Percentiles rank a stretch among this genome's conserved stretches.
Conservation (phyloP, 2,888 invertebrate species). For the Dastarcus helophoroides region DNA sequence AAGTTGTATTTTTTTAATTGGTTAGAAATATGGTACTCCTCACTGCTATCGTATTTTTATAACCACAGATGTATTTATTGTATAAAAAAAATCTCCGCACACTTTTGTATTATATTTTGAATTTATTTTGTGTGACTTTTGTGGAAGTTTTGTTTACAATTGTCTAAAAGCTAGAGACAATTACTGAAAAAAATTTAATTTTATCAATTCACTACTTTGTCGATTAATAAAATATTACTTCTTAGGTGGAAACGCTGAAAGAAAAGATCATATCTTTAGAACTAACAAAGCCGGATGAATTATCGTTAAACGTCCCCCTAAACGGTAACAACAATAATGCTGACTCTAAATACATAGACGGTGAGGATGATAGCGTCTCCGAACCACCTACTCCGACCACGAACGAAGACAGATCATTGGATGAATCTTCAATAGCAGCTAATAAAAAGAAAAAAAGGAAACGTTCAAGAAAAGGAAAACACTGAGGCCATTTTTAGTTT, state of each 20-base stretch:
- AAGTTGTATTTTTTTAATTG: too few relatives aligned
- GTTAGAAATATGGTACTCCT: too few relatives aligned
- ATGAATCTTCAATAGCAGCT: conserved; percentile 35
- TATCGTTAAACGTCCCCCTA: conserved; percentile 20
- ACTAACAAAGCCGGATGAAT: conserved; percentile 45
- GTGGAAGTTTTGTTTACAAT: too few relatives aligned
- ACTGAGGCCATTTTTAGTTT: conserved; percentile 23
- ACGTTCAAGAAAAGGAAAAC: conserved; percentile 43
- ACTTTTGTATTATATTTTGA: too few relatives aligned
- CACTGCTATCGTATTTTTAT: too few relatives aligned
- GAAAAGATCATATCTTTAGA: conserved; percentile 86
- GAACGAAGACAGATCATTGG: conserved; percentile 41
- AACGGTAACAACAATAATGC: conserved; percentile 17
- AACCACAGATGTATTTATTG: too few relatives aligned
- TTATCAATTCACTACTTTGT: too few relatives aligned
- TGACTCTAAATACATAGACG: conserved; percentile 14
- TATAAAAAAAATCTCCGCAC: too few relatives aligned
- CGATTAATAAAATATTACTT: too few relatives aligned
- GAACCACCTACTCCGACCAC: conserved; percentile 43
- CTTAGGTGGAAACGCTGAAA: conserved; percentile 84
- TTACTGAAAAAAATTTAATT: too few relatives aligned
- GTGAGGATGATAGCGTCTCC: conserved; percentile 37
- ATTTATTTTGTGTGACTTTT: too few relatives aligned
- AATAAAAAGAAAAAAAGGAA: conserved; percentile 42
- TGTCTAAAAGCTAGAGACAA: too few relatives aligned